Base-by-base conservation (phyloP, 2,888 invertebrate genomes). In the Macropis europaea region DNA sequence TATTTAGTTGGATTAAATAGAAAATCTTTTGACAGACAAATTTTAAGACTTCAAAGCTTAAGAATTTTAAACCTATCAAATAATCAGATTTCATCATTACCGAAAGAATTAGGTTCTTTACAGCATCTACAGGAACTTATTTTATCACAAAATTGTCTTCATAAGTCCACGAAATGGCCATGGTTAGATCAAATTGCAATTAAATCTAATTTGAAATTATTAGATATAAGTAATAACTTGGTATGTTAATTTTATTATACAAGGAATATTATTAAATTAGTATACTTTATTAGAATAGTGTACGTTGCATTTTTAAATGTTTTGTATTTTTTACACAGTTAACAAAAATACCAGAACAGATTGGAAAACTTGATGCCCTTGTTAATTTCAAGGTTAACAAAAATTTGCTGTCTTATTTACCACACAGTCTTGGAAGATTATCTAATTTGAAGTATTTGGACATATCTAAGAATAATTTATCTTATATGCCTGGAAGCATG, bases 81-180 rank as follows among this genome's bases (percentile, higher is more conserved):
- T 64, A 97, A 97, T 91, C 91, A 92, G 71, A 92, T 96, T 52
- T 93, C 92, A 70, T 92, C 91, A 83, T 89, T 96, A 52, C 96
- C 96, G 0, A 90, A 91, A 13, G 95, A 95, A 86, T 87, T 96
- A 75, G 95, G 94, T 80, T 90, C 91, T 1, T 90, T 96, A 83
- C 91, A 92, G 0, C 91, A 90, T 82, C 87, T 96, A 53, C 90
- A 89, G 67, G 93, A 94, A 83, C 85, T 96, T 7, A 91, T 93
- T 87, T 81, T 96, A 19, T 91, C 93, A 0, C 91, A 92, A 63
- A 96, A 96, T 90, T 87, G 90, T 43, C 90, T 96, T 28, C 93
- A 94, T 15, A 92, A 91, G 68, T 85, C 90, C 17, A 87, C 90
- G 5, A 92, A 94, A 76, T 96, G 95, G 95, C 86, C 88, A 34